These are phyloP conservation scores for Stenoptilia bipunctidactyla DNA, from an alignment of 2,888 invertebrate genomes.

Conservation along the genomic window DNA sequence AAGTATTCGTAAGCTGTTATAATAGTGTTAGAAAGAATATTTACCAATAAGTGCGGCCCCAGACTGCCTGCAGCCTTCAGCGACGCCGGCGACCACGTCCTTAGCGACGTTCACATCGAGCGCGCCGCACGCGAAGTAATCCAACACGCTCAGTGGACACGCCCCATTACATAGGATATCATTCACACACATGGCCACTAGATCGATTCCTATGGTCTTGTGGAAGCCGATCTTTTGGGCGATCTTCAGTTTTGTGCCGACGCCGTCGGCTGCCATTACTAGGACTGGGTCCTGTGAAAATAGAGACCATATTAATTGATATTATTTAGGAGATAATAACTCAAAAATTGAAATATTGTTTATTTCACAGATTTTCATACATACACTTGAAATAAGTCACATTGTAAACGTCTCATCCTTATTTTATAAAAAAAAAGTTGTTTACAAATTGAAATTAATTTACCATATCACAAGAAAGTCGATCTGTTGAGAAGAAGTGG, in stretches of 20 bases:
- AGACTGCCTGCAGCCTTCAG: conserved; percentile 86
- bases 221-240: conserved; percentile 85
- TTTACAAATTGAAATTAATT: too few species aligned
- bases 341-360: too few species aligned
- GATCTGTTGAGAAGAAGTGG: too few species aligned
- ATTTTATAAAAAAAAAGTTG: too few species aligned
- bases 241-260: conserved; percentile 96
- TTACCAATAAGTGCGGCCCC: conserved; percentile 89
- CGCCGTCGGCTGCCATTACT: conserved; percentile 97
- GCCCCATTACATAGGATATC: conserved; percentile 97
- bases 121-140: conserved; percentile 93
- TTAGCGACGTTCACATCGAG: conserved; percentile 79
- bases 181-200: conserved; percentile 99
- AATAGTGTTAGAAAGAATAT: too few species aligned
- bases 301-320: background rate
- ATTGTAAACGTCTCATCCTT: too few species aligned
- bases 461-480: too few species aligned
- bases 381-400: too few species aligned
- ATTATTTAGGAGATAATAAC: background rate
- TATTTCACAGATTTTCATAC: too few species aligned
- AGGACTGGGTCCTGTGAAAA: conserved; percentile 80
- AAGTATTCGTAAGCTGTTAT: too few species aligned
- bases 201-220: conserved; percentile 89
- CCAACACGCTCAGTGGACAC: conserved; percentile 94
- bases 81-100: conserved; percentile 82